Conservation (phyloP, 1,140 invertebrate species). For the Lepidurus couesii region DNA sequence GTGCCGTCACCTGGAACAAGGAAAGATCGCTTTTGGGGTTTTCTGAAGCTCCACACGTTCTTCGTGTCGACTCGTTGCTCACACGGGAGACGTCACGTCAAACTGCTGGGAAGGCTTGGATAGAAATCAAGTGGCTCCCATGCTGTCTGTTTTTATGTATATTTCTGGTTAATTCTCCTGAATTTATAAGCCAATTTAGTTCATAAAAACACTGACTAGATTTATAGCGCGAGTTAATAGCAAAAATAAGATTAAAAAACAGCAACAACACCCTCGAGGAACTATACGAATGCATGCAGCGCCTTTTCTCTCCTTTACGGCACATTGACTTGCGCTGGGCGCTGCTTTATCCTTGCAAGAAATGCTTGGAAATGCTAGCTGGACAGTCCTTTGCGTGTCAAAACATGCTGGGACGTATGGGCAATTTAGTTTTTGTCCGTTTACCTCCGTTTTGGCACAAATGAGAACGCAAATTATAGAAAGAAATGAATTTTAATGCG, state of each 20-base stretch:
- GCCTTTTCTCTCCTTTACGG: neutral
- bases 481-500: too few relatives aligned
- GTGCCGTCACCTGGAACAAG: conserved; percentile 20
- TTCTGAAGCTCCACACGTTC: neutral
- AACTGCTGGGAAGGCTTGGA: neutral
- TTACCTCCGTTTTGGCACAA: neutral
- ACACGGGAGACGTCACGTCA: neutral
- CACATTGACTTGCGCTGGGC: neutral
- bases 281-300: neutral
- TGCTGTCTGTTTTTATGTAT: conserved; percentile 4
- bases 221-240: neutral
- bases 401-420: neutral
- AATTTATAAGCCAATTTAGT: conserved; percentile 16
- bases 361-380: neutral
- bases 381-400: neutral
- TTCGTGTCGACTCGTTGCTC: neutral
- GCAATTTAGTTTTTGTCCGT: neutral
- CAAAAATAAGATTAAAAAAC: neutral
- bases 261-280: neutral
- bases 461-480: too few relatives aligned
- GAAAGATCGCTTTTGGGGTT: conserved; percentile 1
- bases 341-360: neutral
- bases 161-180: neutral
- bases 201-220: neutral
- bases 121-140: neutral